A percentile compares a stretch with the other conserved stretches of the same genome.
phyloP scores from a whole-genome alignment of 2,888 invertebrate species.

The Drosophila parthenogenetica region DNA sequence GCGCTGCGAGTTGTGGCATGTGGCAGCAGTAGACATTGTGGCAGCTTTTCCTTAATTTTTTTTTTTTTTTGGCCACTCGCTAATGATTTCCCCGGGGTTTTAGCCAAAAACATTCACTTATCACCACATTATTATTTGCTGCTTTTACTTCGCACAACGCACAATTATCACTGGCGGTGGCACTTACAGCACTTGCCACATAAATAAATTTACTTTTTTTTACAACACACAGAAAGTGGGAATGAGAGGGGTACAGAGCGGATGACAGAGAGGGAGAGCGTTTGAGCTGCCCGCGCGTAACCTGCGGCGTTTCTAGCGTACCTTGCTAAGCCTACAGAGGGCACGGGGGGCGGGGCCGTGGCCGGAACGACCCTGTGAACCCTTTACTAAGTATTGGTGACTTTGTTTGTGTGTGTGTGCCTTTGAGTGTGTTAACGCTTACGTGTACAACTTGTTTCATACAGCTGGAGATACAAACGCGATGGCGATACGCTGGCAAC shows the following conservation, averaged over 20 bases:
- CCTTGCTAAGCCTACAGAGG: neutral
- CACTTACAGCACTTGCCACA: constrained; percentile 24
- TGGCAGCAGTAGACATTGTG: constrained; percentile 12
- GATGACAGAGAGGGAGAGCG: neutral
- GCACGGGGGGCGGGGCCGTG: neutral
- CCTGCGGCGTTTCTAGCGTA: constrained; percentile 7
- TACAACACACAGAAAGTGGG: neutral
- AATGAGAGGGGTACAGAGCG: neutral
- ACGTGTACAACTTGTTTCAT: constrained; percentile 22
- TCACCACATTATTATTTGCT: constrained; percentile 59
- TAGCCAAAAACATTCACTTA: constrained; percentile 66
- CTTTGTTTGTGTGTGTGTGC: neutral
- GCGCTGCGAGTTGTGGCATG: constrained; percentile 11
- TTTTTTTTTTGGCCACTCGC: constrained; percentile 57
- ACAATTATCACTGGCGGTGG: constrained; percentile 9
- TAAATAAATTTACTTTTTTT: neutral
- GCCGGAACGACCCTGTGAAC: constrained; percentile 18
- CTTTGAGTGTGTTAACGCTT: constrained; percentile 19
- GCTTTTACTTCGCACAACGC: constrained; percentile 3
- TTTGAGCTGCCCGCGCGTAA: neutral
- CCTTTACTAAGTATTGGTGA: neutral
- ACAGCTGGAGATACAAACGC: constrained; percentile 64
- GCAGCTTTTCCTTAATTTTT: constrained; percentile 2
- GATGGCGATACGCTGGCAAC: constrained; percentile 78
- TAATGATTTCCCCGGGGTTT: constrained; percentile 76